phyloP scores from a whole-genome alignment of 2,888 invertebrate genomes.

The Drosophila ezoana region DNA sequence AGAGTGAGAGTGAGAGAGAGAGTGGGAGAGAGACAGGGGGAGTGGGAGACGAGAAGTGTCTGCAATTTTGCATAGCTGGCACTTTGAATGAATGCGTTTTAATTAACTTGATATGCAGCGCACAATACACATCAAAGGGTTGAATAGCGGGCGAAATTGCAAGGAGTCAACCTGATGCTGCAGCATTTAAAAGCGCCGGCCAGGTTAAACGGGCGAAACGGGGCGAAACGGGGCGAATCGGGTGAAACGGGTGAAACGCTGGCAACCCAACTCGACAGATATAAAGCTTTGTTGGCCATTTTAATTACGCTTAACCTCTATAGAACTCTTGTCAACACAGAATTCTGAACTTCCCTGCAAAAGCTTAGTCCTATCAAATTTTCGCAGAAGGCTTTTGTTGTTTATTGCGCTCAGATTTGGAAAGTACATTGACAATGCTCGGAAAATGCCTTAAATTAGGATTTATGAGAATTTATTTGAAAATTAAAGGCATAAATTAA shows the following conservation, averaged over 20 bases:
- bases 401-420: too few species aligned
- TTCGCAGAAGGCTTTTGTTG: too few species aligned
- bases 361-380: too few species aligned
- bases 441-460: too few species aligned
- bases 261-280: constrained; percentile 19
- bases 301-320: constrained; percentile 31
- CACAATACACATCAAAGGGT: constrained; percentile 36
- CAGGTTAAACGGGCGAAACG: constrained; percentile 23
- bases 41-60: constrained; percentile 32
- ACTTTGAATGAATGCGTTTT: constrained; percentile 64
- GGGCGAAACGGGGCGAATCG: too few species aligned
- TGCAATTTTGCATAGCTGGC: constrained; percentile 59
- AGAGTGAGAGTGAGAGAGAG: not conserved
- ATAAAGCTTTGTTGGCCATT: constrained; percentile 27
- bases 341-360: not conserved
- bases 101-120: constrained; percentile 63
- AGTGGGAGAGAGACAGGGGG: not conserved
- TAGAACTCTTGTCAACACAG: constrained; percentile 11
- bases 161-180: constrained; percentile 34
- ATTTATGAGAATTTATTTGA: too few species aligned
- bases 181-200: constrained; percentile 25
- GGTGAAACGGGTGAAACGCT: constrained; percentile 17
- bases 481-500: too few species aligned
- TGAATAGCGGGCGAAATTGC: constrained; percentile 26
- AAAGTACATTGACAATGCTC: too few species aligned